Evolutionary conservation across 2,113 vertebrate species (phyloP), one percentile per base, ranked within the genome.

Genomic region (Thunnus thynnus): DNA sequence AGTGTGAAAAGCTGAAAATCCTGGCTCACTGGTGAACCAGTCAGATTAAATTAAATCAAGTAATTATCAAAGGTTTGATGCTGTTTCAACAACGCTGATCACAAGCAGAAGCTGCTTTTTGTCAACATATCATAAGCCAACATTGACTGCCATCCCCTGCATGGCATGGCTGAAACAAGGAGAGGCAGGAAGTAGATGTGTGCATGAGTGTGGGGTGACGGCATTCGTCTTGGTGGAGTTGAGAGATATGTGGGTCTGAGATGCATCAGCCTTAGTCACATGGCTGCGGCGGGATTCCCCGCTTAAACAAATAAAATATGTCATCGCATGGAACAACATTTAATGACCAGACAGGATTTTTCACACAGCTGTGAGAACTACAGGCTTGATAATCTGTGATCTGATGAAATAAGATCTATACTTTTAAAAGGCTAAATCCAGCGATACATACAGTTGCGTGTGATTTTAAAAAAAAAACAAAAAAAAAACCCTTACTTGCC

Each of bases 11-110:
- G 60, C 66, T 66, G 22, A 67, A 88, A 88, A 87, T 78, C 78
- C 73, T 20, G 12, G 56, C 78, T 79, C 3, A 25, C 47, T 56
- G 62, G 71, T 18, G 5, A 86, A 78, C 3, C 58, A 83, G 77
- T 86, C 82, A 67, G 41, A 71, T 77, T 78, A 7, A 87, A 88
- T 86, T 64, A 85, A 86, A 81, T 89, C 72, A 57, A 74, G 52
- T 73, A 56, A 82, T 82, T 68, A 86, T 82, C 70, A 86, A 69
- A 76, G 80, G 79, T 80, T 80, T 80, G 76, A 72, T 72, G 71
- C 52, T 3, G 58, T 85, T 86, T 87, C 79, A 82, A 67, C 51
- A 62, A 62, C 65, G 47, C 73, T 12, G 73, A 80, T 89, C 69
- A 85, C 79, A 80, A 83, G 72, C 66, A 75, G 64, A 62, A 36